Percentiles rank a stretch among this genome's conserved stretches.
Evolutionary conservation across 2,888 invertebrate genomes (phyloP).

Genomic region (Andrena praecox): DNA sequence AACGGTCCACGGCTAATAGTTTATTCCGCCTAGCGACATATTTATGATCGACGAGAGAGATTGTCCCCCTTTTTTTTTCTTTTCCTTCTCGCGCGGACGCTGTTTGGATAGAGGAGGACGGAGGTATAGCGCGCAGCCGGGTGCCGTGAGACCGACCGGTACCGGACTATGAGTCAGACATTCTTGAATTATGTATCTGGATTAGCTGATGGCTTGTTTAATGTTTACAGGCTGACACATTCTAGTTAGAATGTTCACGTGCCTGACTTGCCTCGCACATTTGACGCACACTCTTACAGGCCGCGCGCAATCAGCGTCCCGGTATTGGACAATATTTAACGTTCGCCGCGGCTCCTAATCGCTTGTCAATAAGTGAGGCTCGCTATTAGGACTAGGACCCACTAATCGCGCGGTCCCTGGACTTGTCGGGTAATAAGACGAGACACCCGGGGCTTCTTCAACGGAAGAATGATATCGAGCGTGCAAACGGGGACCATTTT

Average conservation of each 20-base stretch:
- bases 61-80: conserved; percentile 12
- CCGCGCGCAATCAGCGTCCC: neutral
- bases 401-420: neutral
- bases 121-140: neutral
- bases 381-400: neutral
- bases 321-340: conserved; percentile 35
- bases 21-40: conserved; percentile 34
- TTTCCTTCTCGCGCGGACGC: neutral
- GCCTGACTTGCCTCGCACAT: conserved; percentile 35
- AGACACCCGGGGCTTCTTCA: neutral
- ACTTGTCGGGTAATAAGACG: neutral
- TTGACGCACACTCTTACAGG: conserved; percentile 36
- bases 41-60: conserved; percentile 35
- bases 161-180: conserved; percentile 59
- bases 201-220: conserved; percentile 61
- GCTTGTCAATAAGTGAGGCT: neutral
- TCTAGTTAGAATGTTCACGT: conserved; percentile 44
- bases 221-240: conserved; percentile 60
- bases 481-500: no score
- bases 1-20: conserved; percentile 51
- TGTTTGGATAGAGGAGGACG: neutral
- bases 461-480: neutral
- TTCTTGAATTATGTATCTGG: conserved; percentile 72
- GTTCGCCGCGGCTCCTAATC: neutral
- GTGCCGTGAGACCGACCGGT: conserved; percentile 22